A percentile compares a stretch with the other conserved stretches of the same genome.
Evolutionary conservation across 1,140 invertebrate genomes (phyloP).

Genomic region (Trinorchestia longiramus): DNA sequence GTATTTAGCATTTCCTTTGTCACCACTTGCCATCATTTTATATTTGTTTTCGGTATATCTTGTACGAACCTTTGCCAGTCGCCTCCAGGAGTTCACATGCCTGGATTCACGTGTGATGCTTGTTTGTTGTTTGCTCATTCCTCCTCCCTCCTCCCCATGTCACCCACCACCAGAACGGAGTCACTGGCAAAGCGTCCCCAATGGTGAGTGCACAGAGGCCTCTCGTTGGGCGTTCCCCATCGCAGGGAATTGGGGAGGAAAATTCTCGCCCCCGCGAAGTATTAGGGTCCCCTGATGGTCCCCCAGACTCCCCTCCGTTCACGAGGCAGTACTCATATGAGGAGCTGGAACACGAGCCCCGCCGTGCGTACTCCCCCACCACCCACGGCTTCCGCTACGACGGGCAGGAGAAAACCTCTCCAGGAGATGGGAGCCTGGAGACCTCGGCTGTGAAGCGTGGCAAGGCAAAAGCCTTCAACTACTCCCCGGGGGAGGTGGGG

Average conservation of each 20-base stretch:
- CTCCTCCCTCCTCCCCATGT: neutral
- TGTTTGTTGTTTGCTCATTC: neutral
- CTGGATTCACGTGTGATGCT: neutral
- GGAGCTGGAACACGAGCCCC: slow-evolving; percentile 61
- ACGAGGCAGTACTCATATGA: slow-evolving; percentile 64
- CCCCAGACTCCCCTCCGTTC: slow-evolving; percentile 59
- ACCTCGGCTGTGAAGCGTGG: slow-evolving; percentile 47
- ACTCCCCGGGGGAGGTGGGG: slow-evolving; percentile 62
- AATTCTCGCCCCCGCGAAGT: neutral
- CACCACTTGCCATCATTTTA: neutral
- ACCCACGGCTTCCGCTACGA: slow-evolving; percentile 64
- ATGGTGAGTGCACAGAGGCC: neutral
- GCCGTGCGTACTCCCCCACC: slow-evolving; percentile 58
- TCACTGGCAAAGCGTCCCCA: neutral
- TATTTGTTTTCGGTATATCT: neutral
- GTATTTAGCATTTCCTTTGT: neutral
- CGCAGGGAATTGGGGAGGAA: neutral
- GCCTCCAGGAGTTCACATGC: neutral
- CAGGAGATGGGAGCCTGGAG: slow-evolving; percentile 4
- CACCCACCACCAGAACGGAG: neutral
- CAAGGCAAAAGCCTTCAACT: slow-evolving; percentile 66
- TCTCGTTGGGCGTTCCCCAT: neutral
- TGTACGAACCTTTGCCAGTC: neutral
- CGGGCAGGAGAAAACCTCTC: slow-evolving; percentile 14
- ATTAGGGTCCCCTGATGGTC: slow-evolving; percentile 37